Evolutionary conservation across 1,140 invertebrate genomes (phyloP), one percentile per base, ranked within the genome.

Genomic region (Forficula auricularia): DNA sequence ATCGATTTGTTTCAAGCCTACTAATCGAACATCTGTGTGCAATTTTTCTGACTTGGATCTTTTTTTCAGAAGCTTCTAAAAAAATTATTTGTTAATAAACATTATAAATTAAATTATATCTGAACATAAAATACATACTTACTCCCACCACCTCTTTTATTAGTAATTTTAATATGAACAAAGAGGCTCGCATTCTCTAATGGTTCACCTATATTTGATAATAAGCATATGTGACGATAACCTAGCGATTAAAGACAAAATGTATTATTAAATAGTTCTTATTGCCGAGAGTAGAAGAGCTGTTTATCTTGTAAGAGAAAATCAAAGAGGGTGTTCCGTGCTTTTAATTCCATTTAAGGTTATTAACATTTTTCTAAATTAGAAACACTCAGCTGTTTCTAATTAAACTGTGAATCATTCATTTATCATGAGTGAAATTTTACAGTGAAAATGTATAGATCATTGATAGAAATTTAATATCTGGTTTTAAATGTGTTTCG

Each of bases 81-180:
- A 43, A 36, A 43, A 40, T 43, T 14, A 16, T 8, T 10, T 18
- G n/a, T n/a, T n/a, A n/a, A n/a, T n/a, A n/a, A n/a, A n/a, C n/a
- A n/a, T n/a, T n/a, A n/a, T 49, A 32, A 51, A 37, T 32, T 1
- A 43, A 31, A 15, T 12, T 42, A 32, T 27, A 19, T 15, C 9
- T 18, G 35, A 36, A 48, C 42, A 22, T 19, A 41, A 52, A 35
- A 16, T 35, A 20, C 16, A 19, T 31, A 61, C 63, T 57, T 52
- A 68, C 65, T 52, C 68, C n/a, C 70, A 41, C 68, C 70, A 12
- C 68, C 69, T 48, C 62, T 52, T 52, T 66, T 66, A 51, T 70
- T 71, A 20, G 70, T 72, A 33, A 74, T 67, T 10, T 68, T 66
- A 22, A 77, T 57, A 53, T 77, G 73, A 18, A 76, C 66, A 57